Conservation (phyloP, 2,888 invertebrate genomes). For the Parascotia fuliginaria region DNA sequence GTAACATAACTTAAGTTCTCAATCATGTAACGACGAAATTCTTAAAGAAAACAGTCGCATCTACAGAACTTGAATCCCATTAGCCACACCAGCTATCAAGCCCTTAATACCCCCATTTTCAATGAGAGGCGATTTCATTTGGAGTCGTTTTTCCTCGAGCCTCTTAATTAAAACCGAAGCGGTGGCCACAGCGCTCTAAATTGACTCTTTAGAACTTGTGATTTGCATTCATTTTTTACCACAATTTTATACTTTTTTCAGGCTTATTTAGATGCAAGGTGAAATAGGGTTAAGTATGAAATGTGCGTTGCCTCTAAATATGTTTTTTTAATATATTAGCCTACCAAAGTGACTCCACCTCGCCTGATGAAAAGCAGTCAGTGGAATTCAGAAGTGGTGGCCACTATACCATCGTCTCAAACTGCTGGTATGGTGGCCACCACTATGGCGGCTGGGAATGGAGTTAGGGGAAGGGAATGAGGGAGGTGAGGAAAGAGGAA, state of each 20-base stretch:
- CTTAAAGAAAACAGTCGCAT: not conserved
- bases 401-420: no score
- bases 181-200: constrained; percentile 52
- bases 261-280: not conserved
- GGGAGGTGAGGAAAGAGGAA: no score
- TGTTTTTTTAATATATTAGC: no score
- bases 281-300: not conserved
- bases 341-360: no score
- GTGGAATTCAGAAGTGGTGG: no score
- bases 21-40: no score
- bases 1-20: no score
- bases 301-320: not conserved
- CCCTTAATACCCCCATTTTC: constrained; percentile 9
- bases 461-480: no score
- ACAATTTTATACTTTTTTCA: not conserved
- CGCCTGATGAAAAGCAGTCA: no score
- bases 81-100: constrained; percentile 7
- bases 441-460: no score
- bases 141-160: constrained; percentile 43
- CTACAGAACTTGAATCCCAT: not conserved
- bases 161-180: constrained; percentile 64
- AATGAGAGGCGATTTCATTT: constrained; percentile 48
- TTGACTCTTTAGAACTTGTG: constrained; percentile 72
- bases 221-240: constrained; percentile 59
- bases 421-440: no score